Conservation (phyloP, 2,797 vertebrate species). For the Gouania willdenowi region DNA sequence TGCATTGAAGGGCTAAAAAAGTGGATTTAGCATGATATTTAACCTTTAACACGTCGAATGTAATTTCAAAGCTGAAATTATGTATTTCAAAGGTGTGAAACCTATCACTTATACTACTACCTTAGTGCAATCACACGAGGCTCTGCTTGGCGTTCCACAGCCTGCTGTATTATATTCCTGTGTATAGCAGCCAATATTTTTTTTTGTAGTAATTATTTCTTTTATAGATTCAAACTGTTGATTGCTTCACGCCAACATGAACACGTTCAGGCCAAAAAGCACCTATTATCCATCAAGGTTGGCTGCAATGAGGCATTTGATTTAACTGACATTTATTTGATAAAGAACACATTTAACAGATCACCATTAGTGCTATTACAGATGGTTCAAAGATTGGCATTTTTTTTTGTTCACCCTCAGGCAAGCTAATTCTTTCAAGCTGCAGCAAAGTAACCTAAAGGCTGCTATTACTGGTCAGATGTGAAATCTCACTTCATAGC, state of each 20-base stretch:
- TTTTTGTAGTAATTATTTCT: conserved; percentile 63
- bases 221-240: conserved; percentile 57
- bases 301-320: conserved; percentile 36
- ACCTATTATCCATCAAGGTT: conserved; percentile 45
- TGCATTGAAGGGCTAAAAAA: no score
- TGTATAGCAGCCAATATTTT: conserved; percentile 38
- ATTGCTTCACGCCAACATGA: conserved; percentile 29
- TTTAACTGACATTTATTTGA: conserved; percentile 50
- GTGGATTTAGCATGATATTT: no score
- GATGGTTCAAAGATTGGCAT: conserved; percentile 11
- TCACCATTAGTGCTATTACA: conserved; percentile 34
- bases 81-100: conserved; percentile 45
- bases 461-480: background rate
- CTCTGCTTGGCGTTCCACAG: conserved; percentile 23
- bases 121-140: conserved; percentile 39
- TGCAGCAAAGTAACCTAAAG: background rate
- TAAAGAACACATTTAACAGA: conserved; percentile 52
- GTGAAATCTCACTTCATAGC: background rate
- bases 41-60: conserved; percentile 9
- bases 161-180: conserved; percentile 29
- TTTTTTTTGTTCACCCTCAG: conserved; percentile 12
- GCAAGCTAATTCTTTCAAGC: background rate
- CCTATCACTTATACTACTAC: conserved; percentile 50
- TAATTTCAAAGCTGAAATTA: conserved; percentile 38
- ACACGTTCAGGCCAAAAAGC: conserved; percentile 39